These are phyloP conservation scores for Pachliopta kotzebuea DNA, from an alignment of 2,888 invertebrate species.

Conservation along the genomic window DNA sequence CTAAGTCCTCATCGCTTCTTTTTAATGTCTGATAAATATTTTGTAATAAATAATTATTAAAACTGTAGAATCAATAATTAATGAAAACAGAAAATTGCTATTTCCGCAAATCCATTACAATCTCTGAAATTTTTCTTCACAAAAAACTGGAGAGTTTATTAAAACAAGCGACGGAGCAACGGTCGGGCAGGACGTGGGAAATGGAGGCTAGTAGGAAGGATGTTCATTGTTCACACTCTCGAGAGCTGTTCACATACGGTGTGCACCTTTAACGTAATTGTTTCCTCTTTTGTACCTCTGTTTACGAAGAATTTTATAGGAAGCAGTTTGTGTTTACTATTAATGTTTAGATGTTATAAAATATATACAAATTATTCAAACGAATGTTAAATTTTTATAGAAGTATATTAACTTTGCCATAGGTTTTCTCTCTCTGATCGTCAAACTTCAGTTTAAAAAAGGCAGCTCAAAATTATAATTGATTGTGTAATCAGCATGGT, in stretches of 20 bases:
- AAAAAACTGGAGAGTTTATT: slow-evolving; percentile 19
- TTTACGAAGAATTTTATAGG: not conserved
- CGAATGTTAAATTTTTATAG: too few species aligned
- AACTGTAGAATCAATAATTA: too few species aligned
- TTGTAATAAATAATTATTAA: too few species aligned
- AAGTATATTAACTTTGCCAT: too few species aligned
- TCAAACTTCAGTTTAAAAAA: too few species aligned
- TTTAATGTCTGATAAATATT: too few species aligned
- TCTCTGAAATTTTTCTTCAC: slow-evolving; percentile 1
- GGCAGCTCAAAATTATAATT: too few species aligned
- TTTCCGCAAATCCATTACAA: not conserved
- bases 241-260: slow-evolving; percentile 41
- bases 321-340: not conserved
- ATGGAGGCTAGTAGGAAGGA: slow-evolving; percentile 54
- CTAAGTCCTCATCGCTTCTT: too few species aligned
- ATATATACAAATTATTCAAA: not conserved
- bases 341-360: not conserved
- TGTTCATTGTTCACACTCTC: slow-evolving; percentile 48
- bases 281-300: slow-evolving; percentile 40
- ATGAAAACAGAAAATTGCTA: not conserved
- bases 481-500: too few species aligned
- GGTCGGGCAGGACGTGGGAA: slow-evolving; percentile 44
- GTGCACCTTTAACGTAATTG: slow-evolving; percentile 55
- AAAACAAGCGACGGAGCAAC: not conserved
- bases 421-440: too few species aligned